phyloP scores from a whole-genome alignment of 1,140 invertebrate species.

The Papilio xuthus region DNA sequence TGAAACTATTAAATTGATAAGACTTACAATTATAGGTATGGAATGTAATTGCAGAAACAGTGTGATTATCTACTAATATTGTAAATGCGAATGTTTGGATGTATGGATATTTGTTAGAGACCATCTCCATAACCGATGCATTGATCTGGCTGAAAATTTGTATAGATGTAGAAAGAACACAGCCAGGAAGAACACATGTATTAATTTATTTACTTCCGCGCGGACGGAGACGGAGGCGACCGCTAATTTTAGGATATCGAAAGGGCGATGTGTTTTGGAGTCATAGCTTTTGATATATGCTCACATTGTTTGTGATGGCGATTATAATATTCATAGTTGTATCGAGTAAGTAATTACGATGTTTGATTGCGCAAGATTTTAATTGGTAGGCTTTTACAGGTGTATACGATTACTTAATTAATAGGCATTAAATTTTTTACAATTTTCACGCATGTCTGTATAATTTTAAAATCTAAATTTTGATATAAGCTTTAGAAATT shows the following conservation, averaged over 20 bases:
- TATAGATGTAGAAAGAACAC: too few species aligned
- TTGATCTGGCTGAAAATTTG: too few species aligned
- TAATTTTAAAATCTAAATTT: too few species aligned
- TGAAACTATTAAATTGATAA: background rate
- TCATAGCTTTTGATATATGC: background rate
- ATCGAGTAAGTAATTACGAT: background rate
- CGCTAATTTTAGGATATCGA: background rate
- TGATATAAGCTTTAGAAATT: too few species aligned
- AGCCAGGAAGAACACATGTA: too few species aligned
- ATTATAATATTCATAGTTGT: background rate
- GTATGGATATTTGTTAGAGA: too few species aligned
- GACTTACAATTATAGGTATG: background rate
- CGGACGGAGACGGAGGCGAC: too few species aligned
- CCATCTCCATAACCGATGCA: too few species aligned
- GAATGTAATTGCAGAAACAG: background rate
- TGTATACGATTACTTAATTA: background rate
- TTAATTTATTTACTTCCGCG: too few species aligned
- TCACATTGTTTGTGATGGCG: background rate
- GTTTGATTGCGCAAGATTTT: background rate
- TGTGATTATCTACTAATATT: background rate
- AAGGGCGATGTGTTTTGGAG: constrained; percentile 7
- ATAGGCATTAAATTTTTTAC: background rate
- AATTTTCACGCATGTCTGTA: background rate
- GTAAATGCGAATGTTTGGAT: too few species aligned
- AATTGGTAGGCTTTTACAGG: too few species aligned